Base-by-base conservation (phyloP, 2,797 vertebrate species). In the Siniperca scherzeri region DNA sequence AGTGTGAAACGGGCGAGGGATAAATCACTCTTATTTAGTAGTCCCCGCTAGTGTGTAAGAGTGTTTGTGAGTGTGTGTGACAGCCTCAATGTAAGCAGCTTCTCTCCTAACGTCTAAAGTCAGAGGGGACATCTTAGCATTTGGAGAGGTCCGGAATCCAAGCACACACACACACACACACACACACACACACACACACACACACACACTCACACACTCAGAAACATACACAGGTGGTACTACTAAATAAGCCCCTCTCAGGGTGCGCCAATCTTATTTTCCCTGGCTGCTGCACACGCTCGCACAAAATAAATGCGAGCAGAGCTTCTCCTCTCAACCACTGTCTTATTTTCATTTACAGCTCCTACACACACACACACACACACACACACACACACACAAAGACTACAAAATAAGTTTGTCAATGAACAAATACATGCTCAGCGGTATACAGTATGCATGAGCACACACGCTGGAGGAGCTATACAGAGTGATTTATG, bases 51-150 rank as follows among this genome's bases (percentile, higher is more conserved):
- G 68, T 72, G 62, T 78, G 70, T 74, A 76, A 30, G 56, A 21
- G 56, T 50, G 59, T 74, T 12, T 62, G 75, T 25, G 48, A 59
- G 75, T 76, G 82, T 79, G 86, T 74, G 77, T 72, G 78, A 85
- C 85, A 86, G 77, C 71, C 46, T 82, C 64, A 81, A 42, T 67
- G 70, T 81, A 72, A 84, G 77, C 70, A 33, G 77, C 90, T 80
- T 81, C 83, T 84, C 69, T 80, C n/a, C 30, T 57, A 77, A 84
- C 17, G 3, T 74, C 65, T 82, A 33, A 84, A 88, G 87, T 89
- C 89, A 84, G 85, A 74, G 70, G 82, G 84, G 86, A 90, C 83
- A 64, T 83, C 76, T 92, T 77, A 86, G 61, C 70, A 72, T 87
- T 87, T 87, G 84, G 52, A 86, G 77, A 87, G 74, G 86, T 84